Conservation (phyloP, 2,113 vertebrate genomes). For the Podocnemis expansa region DNA sequence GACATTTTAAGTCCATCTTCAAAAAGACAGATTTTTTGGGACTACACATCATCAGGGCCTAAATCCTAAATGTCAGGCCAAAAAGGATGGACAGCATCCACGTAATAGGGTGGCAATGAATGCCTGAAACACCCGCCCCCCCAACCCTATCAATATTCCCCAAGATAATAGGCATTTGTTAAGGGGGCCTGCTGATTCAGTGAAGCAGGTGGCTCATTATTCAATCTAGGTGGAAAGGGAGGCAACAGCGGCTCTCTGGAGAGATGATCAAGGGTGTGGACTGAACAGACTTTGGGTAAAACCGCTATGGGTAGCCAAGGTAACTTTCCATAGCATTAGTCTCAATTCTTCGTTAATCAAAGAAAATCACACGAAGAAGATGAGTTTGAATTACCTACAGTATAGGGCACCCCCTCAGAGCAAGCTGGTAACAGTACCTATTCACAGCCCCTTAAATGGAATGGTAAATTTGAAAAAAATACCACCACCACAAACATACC, state of each 20-base stretch:
- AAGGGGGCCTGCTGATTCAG: background rate
- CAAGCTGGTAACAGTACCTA: background rate
- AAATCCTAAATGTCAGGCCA: background rate
- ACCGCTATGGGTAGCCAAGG: accelerated
- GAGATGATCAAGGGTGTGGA: background rate
- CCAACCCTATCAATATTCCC: background rate
- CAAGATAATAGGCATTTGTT: background rate
- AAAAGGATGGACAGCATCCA: accelerated
- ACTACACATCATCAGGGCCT: accelerated
- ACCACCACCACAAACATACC: background rate
- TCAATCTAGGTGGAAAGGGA: background rate
- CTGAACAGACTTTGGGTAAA: background rate
- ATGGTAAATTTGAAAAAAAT: background rate
- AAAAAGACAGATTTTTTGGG: background rate
- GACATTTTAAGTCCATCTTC: accelerated
- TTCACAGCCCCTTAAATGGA: background rate
- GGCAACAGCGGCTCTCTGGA: background rate
- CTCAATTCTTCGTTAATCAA: background rate
- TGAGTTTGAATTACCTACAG: background rate
- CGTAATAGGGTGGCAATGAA: background rate
- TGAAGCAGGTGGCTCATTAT: background rate
- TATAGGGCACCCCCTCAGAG: background rate
- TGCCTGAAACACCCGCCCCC: background rate
- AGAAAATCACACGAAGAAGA: background rate
- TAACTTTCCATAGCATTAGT: background rate